Base-by-base conservation (phyloP, 2,113 vertebrate genomes). In the Rhea americana region DNA sequence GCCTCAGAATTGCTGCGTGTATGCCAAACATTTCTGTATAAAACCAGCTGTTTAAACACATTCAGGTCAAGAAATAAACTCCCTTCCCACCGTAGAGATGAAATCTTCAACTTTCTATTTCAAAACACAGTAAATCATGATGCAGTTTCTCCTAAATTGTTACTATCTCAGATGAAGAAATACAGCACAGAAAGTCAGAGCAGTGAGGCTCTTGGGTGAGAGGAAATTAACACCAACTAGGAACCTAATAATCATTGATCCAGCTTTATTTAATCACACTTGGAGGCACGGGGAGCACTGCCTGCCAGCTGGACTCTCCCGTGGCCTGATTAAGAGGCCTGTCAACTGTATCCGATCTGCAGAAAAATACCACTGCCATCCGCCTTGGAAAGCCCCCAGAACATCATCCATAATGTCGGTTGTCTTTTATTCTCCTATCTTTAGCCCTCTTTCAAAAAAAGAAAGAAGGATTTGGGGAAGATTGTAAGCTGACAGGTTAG, bases 211-310 rank as follows among this genome's bases (percentile, higher is more conserved):
- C 28, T 82, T 47, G 56, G 84, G 76, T 51, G 68, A 83, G 67
- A 94, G 58, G 53, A 68, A 82, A 96, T 86, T 90, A 94, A 90
- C 87, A 79, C 70, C 63, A 66, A 65, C 3, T 4, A 62, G 78
- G 87, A 91, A 77, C 91, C 58, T 85, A 83, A 83, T 91, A 92
- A 91, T 90, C 82, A 95, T 93, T 83, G 89, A 94, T 93, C 91
- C 77, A 71, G 91, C 92, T 73, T 84, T 82, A 85, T 91, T 93
- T 85, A 93, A 93, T 85, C 82, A 92, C 67, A 15, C 26, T 87
- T 82, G 82, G 89, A 87, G 1, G 79, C 30, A 11, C 61, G 83
- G 89, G 39, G 5, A 1, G 65, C 18, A 43, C 17, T 20, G 72
- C 84, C 86, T 74, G 83, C 83, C 92, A 94, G 82, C 68, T 88